Conservation (phyloP, 1,140 invertebrate genomes). For the Eueides isabella region DNA sequence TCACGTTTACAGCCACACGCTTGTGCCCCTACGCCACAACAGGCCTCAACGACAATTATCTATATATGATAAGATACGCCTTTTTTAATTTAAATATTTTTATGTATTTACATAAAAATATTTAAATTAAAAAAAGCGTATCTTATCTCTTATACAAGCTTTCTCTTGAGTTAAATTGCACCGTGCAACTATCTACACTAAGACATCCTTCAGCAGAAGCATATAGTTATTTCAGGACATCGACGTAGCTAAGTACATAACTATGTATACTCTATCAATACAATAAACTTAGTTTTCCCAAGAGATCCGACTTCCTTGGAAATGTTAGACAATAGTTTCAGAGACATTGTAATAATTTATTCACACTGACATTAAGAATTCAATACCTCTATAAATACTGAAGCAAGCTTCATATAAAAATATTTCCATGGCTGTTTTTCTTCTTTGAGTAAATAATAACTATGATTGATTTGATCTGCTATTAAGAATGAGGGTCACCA, state of each 20-base stretch:
- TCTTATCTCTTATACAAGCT: too few species aligned
- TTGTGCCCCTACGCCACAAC: too few species aligned
- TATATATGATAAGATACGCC: too few species aligned
- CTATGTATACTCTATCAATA: slow-evolving; percentile 1
- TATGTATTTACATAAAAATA: too few species aligned
- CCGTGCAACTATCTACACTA: too few species aligned
- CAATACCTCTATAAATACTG: neutral
- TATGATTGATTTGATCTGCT: too few species aligned
- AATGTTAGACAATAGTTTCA: slow-evolving; percentile 13
- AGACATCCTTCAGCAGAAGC: neutral
- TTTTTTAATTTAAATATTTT: too few species aligned
- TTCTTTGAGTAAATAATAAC: neutral
- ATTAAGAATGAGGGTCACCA: too few species aligned
- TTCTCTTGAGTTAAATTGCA: too few species aligned
- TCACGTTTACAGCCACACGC: too few species aligned
- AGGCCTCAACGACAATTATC: too few species aligned
- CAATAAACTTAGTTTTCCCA: slow-evolving; percentile 5
- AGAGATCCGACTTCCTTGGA: slow-evolving; percentile 3
- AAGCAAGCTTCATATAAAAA: neutral
- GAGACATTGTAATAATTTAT: slow-evolving; percentile 2
- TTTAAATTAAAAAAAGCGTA: too few species aligned
- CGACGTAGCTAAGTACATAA: neutral
- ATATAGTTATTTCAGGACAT: neutral
- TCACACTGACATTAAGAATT: slow-evolving; percentile 5
- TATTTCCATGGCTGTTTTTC: neutral